These are phyloP conservation scores for Anolis carolinensis DNA, from an alignment of 2,113 vertebrate species.

Conservation along the genomic window DNA sequence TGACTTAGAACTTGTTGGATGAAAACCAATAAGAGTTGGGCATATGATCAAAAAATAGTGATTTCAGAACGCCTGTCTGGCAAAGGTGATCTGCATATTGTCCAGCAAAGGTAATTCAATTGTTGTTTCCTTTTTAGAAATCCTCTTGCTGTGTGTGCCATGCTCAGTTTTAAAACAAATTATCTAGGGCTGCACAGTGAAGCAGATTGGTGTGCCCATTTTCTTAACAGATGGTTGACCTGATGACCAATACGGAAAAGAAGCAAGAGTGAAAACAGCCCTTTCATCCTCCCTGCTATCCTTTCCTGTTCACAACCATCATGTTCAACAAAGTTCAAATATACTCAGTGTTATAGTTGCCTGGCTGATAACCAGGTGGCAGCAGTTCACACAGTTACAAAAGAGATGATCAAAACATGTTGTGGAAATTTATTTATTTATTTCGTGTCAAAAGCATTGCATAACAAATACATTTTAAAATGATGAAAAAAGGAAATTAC, in stretches of 20 bases:
- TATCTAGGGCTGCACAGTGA: neutral
- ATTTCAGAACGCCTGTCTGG: neutral
- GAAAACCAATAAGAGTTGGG: neutral
- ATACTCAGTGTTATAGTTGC: neutral
- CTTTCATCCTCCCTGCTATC: too few relatives aligned
- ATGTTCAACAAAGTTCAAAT: too few relatives aligned
- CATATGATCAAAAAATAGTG: neutral
- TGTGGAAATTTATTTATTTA: too few relatives aligned
- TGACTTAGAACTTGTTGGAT: neutral
- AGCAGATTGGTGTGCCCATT: neutral
- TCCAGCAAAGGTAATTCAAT: neutral
- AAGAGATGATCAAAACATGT: too few relatives aligned
- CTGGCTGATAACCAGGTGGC: neutral
- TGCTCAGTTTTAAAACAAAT: neutral
- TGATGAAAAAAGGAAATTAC: too few relatives aligned
- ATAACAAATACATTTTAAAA: too few relatives aligned
- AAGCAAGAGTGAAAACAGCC: neutral
- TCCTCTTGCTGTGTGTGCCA: neutral
- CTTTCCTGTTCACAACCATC: too few relatives aligned
- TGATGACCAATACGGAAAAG: neutral
- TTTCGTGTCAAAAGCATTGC: too few relatives aligned
- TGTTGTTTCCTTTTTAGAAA: neutral
- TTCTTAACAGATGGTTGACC: neutral
- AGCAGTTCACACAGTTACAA: neutral
- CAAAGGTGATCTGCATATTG: neutral